phyloP scores from a whole-genome alignment of 2,113 vertebrate genomes.

The Rattus rattus region DNA sequence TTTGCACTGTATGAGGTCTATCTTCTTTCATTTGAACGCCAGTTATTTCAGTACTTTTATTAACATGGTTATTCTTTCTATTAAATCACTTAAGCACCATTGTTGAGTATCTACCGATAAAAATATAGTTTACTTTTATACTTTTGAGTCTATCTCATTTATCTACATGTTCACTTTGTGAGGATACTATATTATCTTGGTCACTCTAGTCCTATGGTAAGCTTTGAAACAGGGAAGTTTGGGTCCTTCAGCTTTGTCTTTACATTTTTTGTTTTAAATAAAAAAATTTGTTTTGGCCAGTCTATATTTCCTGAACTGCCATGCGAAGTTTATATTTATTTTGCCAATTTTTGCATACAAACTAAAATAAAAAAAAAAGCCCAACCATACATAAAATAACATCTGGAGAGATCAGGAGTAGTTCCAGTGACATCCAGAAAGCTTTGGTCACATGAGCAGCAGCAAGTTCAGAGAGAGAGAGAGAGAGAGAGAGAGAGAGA shows the following conservation, averaged over 20 bases:
- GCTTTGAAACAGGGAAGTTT: neutral
- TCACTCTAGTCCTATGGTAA: neutral
- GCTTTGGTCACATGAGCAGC: neutral
- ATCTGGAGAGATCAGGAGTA: neutral
- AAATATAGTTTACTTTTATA: neutral
- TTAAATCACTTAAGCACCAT: neutral
- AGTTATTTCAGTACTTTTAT: neutral
- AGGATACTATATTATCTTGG: neutral
- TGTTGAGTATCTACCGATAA: neutral
- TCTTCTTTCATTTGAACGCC: neutral
- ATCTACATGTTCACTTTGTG: neutral
- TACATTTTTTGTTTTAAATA: neutral
- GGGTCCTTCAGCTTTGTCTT: neutral
- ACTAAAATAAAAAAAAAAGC: neutral
- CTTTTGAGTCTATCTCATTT: neutral
- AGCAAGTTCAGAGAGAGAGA: neutral
- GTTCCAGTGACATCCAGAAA: neutral
- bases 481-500: neutral
- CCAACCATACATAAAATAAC: neutral
- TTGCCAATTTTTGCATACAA: neutral
- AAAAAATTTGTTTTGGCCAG: neutral
- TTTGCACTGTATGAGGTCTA: neutral
- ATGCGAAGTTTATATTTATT: slow-evolving; percentile 12
- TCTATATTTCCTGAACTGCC: neutral
- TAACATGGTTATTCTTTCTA: neutral